Conservation (phyloP, 1,140 invertebrate genomes). For the Parasteatoda tepidariorum region DNA sequence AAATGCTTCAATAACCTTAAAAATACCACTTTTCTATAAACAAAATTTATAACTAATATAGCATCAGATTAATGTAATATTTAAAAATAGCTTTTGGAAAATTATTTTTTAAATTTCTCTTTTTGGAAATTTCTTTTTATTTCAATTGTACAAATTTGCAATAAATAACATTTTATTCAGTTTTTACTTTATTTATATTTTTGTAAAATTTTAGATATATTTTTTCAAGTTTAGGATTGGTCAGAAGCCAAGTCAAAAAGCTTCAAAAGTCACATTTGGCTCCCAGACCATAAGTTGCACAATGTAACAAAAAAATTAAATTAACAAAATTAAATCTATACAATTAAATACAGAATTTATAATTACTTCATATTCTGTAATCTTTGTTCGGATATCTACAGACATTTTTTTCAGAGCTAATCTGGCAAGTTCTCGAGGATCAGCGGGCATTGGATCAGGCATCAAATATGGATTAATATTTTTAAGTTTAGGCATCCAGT, state of each 20-base stretch:
- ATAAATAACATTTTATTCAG: no score
- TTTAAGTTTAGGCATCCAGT: slow-evolving; percentile 98
- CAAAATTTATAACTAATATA: no score
- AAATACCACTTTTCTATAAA: no score
- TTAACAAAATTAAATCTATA: neutral
- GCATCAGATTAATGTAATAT: no score
- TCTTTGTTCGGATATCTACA: slow-evolving; percentile 81
- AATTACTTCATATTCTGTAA: slow-evolving; percentile 67
- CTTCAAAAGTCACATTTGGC: no score
- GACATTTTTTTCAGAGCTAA: slow-evolving; percentile 88
- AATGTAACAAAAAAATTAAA: neutral
- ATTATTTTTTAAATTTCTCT: no score
- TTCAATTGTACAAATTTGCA: no score
- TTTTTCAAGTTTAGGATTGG: neutral
- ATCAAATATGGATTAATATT: slow-evolving; percentile 90
- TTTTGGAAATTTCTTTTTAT: no score
- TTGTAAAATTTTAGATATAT: neutral
- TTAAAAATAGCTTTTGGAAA: no score
- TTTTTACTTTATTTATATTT: no score
- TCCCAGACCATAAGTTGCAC: no score
- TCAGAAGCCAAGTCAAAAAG: neutral
- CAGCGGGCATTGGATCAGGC: slow-evolving; percentile 79
- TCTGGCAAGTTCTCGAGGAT: slow-evolving; percentile 83
- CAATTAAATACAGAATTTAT: neutral
- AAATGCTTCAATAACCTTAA: no score